Conservation (phyloP, 2,888 invertebrate species). For the Eristalinus sepulchralis region DNA sequence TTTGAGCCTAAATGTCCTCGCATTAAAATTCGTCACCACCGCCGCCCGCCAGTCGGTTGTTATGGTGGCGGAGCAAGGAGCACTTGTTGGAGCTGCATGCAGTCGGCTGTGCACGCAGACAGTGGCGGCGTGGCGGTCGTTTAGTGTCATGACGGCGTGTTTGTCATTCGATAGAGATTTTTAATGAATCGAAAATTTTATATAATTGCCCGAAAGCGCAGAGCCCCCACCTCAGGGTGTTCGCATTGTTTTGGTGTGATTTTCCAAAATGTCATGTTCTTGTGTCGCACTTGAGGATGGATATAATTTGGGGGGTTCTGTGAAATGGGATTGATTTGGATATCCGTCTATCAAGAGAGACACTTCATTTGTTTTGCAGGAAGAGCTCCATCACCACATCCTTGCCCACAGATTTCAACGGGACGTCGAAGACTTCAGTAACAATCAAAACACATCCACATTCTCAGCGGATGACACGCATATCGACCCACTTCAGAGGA, state of each 20-base stretch:
- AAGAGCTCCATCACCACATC: slow-evolving; percentile 64
- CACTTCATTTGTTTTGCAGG: slow-evolving; percentile 35
- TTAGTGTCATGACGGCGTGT: slow-evolving; percentile 60
- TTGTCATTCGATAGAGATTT: slow-evolving; percentile 74
- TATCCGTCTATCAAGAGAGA: neutral
- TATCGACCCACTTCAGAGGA: slow-evolving; percentile 32
- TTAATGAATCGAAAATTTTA: slow-evolving; percentile 79
- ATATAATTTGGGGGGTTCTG: too few relatives aligned
- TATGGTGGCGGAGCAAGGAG: neutral
- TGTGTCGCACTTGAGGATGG: too few relatives aligned
- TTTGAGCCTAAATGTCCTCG: slow-evolving; percentile 67
- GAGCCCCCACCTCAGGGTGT: slow-evolving; percentile 49
- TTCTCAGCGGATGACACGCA: slow-evolving; percentile 39
- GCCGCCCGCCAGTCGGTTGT: neutral
- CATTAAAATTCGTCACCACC: slow-evolving; percentile 58
- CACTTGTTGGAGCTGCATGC: slow-evolving; percentile 47
- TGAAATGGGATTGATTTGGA: too few relatives aligned
- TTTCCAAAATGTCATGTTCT: slow-evolving; percentile 14
- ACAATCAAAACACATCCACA: slow-evolving; percentile 57
- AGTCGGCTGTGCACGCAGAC: neutral
- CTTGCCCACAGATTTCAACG: slow-evolving; percentile 61
- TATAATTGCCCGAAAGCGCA: slow-evolving; percentile 77
- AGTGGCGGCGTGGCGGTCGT: slow-evolving; percentile 1
- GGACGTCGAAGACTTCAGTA: slow-evolving; percentile 46
- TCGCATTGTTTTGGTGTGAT: slow-evolving; percentile 30